Base-by-base conservation (phyloP, 2,113 vertebrate species). In the Baryphthengus martii region DNA sequence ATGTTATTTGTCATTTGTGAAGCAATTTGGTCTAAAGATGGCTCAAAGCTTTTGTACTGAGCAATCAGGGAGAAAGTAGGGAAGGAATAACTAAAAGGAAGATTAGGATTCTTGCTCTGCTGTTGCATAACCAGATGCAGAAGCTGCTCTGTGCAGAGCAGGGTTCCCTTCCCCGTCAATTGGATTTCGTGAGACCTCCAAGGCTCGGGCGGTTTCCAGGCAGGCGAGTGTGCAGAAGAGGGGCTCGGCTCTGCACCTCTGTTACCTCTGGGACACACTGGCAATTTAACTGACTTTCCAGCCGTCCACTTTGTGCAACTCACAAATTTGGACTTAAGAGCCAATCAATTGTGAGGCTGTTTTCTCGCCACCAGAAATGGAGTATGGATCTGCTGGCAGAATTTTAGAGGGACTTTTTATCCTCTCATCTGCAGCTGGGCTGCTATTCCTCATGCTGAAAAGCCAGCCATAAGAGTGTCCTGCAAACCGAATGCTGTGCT, bases 1-100 rank as follows among this genome's bases (percentile, higher is more conserved):
- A 93, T 74, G 88, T 96, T 90, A 97, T 92, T 93, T 97, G 97
- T 97, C 97, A 97, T 96, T 97, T 97, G 95, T 94, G 89, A 96
- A 96, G 93, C 94, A 96, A 96, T 96, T 97, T 95, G 71, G 93
- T 80, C 88, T 89, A 90, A 93, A 95, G 93, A 95, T 90, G 92
- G 83, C 95, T 96, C 4, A 0, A 87, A 96, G 95, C 92, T 96
- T 97, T 97, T 95, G 68, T 96, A 92, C 85, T 49, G 85, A 89
- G 79, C 73, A 91, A 93, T 97, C 96, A 97, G 84, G 55, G 73
- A 95, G 86, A 68, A 95, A 73, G 88, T 35, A 84, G 84, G 53
- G 91, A 87, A 66, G 75, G 56, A 95, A 94, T 95, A 88, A 90
- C 95, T 93, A 78, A 67, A 61, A 62, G 52, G 62, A 86, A 81